Percentiles rank a stretch among this genome's conserved stretches.
Conservation (phyloP, 2,113 vertebrate genomes). For the Trachemys scripta region DNA sequence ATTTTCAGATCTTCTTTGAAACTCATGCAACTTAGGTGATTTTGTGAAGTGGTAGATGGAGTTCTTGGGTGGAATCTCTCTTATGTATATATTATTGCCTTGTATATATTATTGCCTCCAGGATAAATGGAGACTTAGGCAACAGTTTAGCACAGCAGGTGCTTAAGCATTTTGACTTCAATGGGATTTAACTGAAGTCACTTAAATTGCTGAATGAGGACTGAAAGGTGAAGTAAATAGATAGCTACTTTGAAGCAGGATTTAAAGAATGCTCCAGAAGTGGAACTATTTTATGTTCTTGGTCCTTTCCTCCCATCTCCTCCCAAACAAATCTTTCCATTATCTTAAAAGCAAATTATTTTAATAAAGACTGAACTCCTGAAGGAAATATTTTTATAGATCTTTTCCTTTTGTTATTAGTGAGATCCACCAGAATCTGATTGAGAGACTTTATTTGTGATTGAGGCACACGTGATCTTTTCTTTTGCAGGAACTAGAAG, state of each 20-base stretch:
- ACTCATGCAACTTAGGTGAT: background rate
- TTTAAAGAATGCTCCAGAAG: background rate
- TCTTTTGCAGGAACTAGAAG: background rate
- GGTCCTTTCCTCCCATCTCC: background rate
- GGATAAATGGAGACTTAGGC: background rate
- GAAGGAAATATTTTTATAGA: background rate
- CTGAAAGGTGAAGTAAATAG: background rate
- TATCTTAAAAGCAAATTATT: background rate
- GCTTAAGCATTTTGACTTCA: background rate
- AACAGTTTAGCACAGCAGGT: background rate
- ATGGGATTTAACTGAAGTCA: background rate
- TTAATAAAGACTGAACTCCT: background rate
- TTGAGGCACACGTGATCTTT: background rate
- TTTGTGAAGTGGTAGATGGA: background rate
- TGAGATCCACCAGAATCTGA: background rate
- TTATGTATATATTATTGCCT: too few relatives aligned
- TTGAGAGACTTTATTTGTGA: background rate
- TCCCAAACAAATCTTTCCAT: background rate
- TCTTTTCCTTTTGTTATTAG: background rate
- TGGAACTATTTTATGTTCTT: background rate
- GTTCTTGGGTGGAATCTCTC: background rate
- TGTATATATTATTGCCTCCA: too few relatives aligned
- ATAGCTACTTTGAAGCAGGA: background rate
- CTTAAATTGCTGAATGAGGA: background rate
- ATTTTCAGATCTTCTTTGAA: background rate